Evolutionary conservation across 2,113 vertebrate genomes (phyloP).

Genomic region (Picathartes gymnocephalus): DNA sequence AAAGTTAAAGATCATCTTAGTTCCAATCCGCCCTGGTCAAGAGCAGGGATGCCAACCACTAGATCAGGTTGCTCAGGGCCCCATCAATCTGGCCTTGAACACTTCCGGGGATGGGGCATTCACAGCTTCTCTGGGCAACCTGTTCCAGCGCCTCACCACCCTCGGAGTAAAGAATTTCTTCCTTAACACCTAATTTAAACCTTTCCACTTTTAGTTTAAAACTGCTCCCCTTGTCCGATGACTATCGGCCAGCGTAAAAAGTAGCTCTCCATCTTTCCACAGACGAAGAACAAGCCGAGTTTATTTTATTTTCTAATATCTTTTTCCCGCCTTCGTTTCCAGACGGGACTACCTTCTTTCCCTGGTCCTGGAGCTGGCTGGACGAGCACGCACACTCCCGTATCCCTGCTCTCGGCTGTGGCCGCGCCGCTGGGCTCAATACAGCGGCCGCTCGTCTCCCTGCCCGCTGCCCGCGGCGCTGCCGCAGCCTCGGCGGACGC

Average conservation of each 20-base stretch:
- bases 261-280: background rate
- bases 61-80: background rate
- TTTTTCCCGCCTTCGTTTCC: background rate
- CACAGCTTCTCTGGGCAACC: background rate
- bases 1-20: background rate
- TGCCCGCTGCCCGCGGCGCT: background rate
- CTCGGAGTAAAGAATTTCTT: background rate
- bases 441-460: no score
- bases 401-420: rapidly evolving
- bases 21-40: background rate
- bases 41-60: background rate
- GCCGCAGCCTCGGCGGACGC: background rate
- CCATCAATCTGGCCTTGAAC: background rate
- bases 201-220: background rate
- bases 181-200: background rate
- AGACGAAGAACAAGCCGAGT: background rate
- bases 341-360: background rate
- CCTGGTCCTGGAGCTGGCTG: background rate
- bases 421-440: no score
- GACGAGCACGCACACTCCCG: background rate
- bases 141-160: background rate
- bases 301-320: background rate
- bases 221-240: background rate
- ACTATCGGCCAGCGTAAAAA: background rate
- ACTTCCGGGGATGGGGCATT: background rate